These are phyloP conservation scores for Garrulus glandarius DNA, from an alignment of 2,797 vertebrate species.

Conservation along the genomic window DNA sequence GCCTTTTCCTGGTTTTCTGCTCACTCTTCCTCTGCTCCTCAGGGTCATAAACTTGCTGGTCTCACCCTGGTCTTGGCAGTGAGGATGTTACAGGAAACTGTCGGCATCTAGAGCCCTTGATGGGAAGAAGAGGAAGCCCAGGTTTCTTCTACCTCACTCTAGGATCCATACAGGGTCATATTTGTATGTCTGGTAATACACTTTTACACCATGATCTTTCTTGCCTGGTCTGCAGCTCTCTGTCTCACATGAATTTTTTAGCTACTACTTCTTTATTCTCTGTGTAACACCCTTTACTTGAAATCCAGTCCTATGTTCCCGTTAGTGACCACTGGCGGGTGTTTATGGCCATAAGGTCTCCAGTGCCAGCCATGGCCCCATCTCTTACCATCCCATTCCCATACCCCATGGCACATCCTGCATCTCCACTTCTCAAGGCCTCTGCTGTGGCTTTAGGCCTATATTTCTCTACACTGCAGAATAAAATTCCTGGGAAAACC, in stretches of 20 bases:
- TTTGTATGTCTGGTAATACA: not conserved
- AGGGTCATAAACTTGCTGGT: not conserved
- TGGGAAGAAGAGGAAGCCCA: not conserved
- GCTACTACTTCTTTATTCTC: not conserved
- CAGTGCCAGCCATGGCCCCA: not conserved
- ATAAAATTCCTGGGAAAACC: not conserved
- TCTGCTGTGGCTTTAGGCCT: not conserved
- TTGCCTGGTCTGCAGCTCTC: not conserved
- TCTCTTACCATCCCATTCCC: not conserved
- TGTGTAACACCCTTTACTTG: not conserved
- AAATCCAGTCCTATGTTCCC: not conserved
- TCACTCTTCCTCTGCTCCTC: not conserved
- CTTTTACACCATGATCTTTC: not conserved
- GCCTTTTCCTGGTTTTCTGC: not conserved
- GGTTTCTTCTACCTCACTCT: not conserved
- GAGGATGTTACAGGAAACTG: not conserved
- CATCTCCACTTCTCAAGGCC: not conserved
- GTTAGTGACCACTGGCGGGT: accelerated
- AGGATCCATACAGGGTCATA: not conserved
- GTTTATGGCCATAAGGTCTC: not conserved
- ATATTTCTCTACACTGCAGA: not conserved
- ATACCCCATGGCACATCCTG: accelerated
- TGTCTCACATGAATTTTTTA: not conserved
- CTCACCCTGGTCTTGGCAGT: not conserved
- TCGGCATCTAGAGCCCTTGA: not conserved